Conservation (phyloP, 2,113 vertebrate species). For the Cygnus buccinator region DNA sequence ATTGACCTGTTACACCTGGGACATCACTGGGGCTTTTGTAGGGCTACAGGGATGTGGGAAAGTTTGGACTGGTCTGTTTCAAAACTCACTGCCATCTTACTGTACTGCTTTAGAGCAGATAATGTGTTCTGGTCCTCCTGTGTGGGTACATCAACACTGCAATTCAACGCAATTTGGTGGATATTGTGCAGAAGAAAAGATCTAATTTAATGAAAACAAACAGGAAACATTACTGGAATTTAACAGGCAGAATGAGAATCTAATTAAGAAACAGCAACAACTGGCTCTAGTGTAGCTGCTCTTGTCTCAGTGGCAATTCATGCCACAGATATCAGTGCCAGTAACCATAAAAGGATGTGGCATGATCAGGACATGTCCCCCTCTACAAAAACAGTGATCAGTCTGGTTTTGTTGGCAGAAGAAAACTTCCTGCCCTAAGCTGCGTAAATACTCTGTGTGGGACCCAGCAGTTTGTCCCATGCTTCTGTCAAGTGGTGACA, state of each 20-base stretch:
- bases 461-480: neutral
- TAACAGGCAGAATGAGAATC: slow-evolving; percentile 36
- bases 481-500: slow-evolving; percentile 16
- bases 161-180: neutral
- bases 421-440: neutral
- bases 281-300: neutral
- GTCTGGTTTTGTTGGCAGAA: neutral
- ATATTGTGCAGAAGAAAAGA: neutral
- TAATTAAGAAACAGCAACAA: slow-evolving; percentile 47
- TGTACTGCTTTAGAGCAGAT: neutral
- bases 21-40: neutral
- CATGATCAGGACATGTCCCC: neutral
- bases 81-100: neutral
- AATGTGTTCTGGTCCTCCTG: neutral
- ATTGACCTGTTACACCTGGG: neutral
- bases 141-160: neutral
- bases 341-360: neutral
- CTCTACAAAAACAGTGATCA: neutral
- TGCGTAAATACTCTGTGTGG: neutral
- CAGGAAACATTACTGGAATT: slow-evolving; percentile 36
- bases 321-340: neutral
- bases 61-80: neutral
- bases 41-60: neutral
- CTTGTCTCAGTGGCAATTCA: slow-evolving; percentile 31
- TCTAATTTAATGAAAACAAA: slow-evolving; percentile 55